Evolutionary conservation across 2,888 invertebrate genomes (phyloP), one percentile per base, ranked within the genome.

Genomic region (Dinocampus coccinellae): DNA sequence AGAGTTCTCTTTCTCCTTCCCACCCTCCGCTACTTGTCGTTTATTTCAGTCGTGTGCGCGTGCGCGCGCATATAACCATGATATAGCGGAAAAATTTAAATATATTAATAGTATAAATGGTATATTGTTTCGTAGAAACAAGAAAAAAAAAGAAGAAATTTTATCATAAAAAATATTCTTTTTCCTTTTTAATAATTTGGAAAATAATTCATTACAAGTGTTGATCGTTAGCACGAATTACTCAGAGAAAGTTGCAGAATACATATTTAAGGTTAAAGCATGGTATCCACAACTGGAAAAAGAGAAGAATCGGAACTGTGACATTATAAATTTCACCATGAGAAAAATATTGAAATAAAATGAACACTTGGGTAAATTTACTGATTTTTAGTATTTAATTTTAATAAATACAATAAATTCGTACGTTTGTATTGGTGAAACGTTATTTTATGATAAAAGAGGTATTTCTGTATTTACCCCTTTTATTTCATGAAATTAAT

Each of bases 371-470:
- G 6, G 24, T 52, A 39, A 33, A 16, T 29, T 16, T 16, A 22
- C 16, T 34, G 16, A 10, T 57, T 55, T 65, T 34, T 20, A 33
- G 39, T 76, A 79, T 85, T 84, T 83, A 83, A 83, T 83, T 78
- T 76, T 78, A 85, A 86, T 85, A 85, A 86, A 85, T 86, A 85
- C 81, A 82, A 79, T 79, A n/a, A n/a, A 77, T 75, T 78, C 75
- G 74, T 77, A 73, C 78, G 77, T 77, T 74, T n/a, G n/a, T 78
- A 73, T 79, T 47, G 47, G 47, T 47, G 47, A 75, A 80, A 79
- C 34, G 61, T 76, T 79, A 74, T 79, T n/a, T 78, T 79, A 79
- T 47, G 16, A 47, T 47, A 16, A 20, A n/a, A 47, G 9, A 16
- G n/a, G 7, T 29, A 29, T 29, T 4, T 29, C 3, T 29, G n/a